phyloP scores from a whole-genome alignment of 2,113 vertebrate species.

The Ariopsis seemanni region DNA sequence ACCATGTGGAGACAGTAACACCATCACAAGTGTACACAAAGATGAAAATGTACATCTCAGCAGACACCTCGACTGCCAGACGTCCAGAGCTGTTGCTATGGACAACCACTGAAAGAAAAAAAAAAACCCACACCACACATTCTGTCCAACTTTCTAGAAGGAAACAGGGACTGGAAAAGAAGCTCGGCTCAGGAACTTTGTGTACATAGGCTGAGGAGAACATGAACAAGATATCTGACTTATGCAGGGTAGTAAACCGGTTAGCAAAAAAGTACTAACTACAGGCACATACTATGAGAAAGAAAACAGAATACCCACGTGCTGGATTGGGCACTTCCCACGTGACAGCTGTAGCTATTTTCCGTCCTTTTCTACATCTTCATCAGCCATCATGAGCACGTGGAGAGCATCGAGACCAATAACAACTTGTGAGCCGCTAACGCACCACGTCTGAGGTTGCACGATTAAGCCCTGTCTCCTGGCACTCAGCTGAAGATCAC shows the following conservation, averaged over 20 bases:
- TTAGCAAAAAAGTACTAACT: not conserved
- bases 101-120: constrained; percentile 39
- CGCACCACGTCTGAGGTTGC: not conserved
- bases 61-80: constrained; percentile 22
- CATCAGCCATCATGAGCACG: not conserved
- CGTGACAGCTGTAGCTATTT: constrained; percentile 5
- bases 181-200: not conserved
- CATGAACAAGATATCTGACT: not conserved
- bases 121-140: not conserved
- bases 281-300: too few relatives aligned
- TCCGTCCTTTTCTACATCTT: not conserved
- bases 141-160: constrained; percentile 27
- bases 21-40: not conserved
- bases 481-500: not conserved
- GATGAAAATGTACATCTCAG: constrained; percentile 19
- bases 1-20: constrained; percentile 3
- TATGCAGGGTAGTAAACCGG: not conserved
- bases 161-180: not conserved
- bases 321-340: not conserved
- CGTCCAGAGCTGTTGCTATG: constrained; percentile 41
- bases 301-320: constrained; percentile 1
- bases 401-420: not conserved
- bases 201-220: not conserved
- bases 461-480: not conserved
- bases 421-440: not conserved